Percentiles rank a stretch among this genome's conserved stretches.
Conservation (phyloP, 2,888 invertebrate genomes). For the Cephalotes varians region DNA sequence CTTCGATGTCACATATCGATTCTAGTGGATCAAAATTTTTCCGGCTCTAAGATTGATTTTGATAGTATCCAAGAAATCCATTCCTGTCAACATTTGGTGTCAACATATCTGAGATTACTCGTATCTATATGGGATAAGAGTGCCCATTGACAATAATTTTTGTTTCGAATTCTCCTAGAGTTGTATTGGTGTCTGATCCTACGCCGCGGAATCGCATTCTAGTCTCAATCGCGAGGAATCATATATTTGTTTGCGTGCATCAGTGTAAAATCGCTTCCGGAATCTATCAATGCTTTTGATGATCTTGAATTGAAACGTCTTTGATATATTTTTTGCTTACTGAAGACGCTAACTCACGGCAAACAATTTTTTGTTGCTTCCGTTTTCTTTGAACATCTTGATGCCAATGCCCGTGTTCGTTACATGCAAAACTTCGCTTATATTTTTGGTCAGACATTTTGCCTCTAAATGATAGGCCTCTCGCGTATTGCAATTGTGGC, state of each 20-base stretch:
- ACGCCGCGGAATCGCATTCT: background rate
- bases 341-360: background rate
- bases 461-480: background rate
- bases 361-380: background rate
- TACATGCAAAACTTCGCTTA: background rate
- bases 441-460: background rate
- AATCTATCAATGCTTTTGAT: conserved; percentile 27
- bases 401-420: background rate
- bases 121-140: background rate
- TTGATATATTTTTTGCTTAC: background rate
- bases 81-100: background rate
- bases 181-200: background rate
- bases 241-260: conserved; percentile 38
- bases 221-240: background rate
- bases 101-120: background rate
- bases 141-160: background rate
- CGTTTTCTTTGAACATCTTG: background rate
- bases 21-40: background rate
- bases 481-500: background rate
- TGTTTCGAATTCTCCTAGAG: background rate
- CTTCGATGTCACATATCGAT: background rate
- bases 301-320: background rate
- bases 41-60: background rate
- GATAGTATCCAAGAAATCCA: background rate
- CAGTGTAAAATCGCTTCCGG: conserved; percentile 19